These are phyloP conservation scores for Yponomeuta cagnagella DNA, from an alignment of 2,888 invertebrate genomes.

Conservation along the genomic window DNA sequence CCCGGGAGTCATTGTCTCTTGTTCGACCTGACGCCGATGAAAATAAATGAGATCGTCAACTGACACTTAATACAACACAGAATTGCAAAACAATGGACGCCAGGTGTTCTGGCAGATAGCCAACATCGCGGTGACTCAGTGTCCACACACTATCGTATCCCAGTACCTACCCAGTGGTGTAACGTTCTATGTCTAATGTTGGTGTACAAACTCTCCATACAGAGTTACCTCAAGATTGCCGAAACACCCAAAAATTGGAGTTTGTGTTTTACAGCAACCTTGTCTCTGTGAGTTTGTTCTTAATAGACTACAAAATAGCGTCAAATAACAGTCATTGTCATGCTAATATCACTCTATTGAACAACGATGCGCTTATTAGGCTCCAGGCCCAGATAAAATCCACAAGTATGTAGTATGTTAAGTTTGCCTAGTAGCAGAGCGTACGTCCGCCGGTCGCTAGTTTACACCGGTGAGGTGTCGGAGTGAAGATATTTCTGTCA, in stretches of 20 bases:
- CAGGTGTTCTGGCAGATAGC: constrained; percentile 11
- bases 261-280: no score
- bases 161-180: not conserved
- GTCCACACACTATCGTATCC: not conserved
- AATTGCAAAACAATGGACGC: constrained; percentile 13
- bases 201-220: no score
- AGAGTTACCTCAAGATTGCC: no score
- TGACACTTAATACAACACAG: constrained; percentile 2
- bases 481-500: constrained; percentile 33
- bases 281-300: no score
- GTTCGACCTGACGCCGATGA: not conserved
- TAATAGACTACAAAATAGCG: no score
- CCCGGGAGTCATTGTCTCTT: not conserved
- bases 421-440: not conserved
- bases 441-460: not conserved
- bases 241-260: no score
- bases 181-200: not conserved
- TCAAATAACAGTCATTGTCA: no score
- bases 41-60: constrained; percentile 18
- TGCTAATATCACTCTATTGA: no score
- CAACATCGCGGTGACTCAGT: constrained; percentile 3
- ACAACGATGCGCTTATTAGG: no score
- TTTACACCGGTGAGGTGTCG: constrained; percentile 13
- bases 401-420: not conserved
- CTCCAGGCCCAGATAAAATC: no score